Evolutionary conservation across 92 coral and sea anemone genomes (phyloP).

Genomic region (Palythoa heliodiscus): DNA sequence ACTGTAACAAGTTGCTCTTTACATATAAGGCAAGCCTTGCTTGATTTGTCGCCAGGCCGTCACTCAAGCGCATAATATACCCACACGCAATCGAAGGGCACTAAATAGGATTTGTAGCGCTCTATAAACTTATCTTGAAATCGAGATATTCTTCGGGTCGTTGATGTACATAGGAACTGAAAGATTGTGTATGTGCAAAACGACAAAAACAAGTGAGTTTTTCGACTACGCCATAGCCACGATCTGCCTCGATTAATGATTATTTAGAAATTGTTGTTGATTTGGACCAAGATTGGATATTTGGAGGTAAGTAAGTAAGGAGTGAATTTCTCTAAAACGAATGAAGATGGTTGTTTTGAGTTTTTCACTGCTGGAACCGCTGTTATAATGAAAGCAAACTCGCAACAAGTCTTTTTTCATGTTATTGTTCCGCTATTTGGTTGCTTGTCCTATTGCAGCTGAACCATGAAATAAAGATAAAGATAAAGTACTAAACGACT

Average conservation of each 20-base stretch:
- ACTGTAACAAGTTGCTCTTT: slow-evolving; percentile 41
- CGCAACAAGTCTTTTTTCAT: slow-evolving; percentile 19
- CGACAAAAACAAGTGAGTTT: slow-evolving; percentile 9
- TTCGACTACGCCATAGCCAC: not conserved
- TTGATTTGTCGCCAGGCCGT: slow-evolving; percentile 46
- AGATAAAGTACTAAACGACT: not conserved
- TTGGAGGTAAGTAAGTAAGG: not conserved
- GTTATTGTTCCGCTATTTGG: slow-evolving; percentile 27
- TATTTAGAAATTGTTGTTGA: not conserved
- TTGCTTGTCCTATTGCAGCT: slow-evolving; percentile 14
- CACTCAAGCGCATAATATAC: slow-evolving; percentile 57
- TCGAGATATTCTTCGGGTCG: slow-evolving; percentile 8
- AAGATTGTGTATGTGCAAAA: not conserved
- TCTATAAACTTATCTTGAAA: slow-evolving; percentile 45
- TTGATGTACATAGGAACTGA: slow-evolving; percentile 9
- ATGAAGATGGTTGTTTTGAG: not conserved
- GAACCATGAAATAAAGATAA: slow-evolving; percentile 26
- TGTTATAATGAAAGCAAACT: not conserved
- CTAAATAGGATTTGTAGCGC: slow-evolving; percentile 65
- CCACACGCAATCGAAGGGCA: slow-evolving; percentile 61
- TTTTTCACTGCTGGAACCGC: not conserved
- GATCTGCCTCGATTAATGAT: not conserved
- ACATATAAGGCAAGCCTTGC: slow-evolving; percentile 71
- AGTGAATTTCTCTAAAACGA: not conserved
- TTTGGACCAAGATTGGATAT: not conserved